Evolutionary conservation across 2,797 vertebrate genomes (phyloP), one percentile per base, ranked within the genome.

Genomic region (Myotis findleyi): DNA sequence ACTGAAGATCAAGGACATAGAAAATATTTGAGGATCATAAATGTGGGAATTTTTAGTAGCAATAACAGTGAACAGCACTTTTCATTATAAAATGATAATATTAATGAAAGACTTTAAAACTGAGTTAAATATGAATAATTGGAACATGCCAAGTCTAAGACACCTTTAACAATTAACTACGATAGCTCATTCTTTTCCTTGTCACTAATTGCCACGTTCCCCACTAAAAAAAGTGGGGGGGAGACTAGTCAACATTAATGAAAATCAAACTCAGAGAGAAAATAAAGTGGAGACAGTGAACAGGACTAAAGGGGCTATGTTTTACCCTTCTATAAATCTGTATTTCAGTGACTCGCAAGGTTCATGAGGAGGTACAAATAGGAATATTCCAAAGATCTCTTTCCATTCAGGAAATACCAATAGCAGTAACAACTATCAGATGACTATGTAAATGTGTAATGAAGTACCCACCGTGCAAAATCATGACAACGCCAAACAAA

Each of bases 291-390:
- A 93, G 21, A 5, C 5, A 80, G 55, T 68, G 68, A 77, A 82
- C 27, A 89, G 83, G 21, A 94, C 76, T 2, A 95, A 76, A 51
- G 73, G 57, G 79, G 71, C 7, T 68, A 33, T 38, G 16, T 38
- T 68, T 79, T 51, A 89, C 33, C 33, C 49, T 75, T 93, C 55
- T 71, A 81, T 95, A 91, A 94, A 93, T 49, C 62, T 73, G 49
- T 47, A 94, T 95, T 96, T 96, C 96, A 96, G 88, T 96, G 88
- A 87, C 66, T 97, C 95, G 47, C 92, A 97, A 96, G 93, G 91
- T 95, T 97, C 97, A 93, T 59, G 92, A 97, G 94, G 89, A 97
- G 84, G 81, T 80, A 80, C 95, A 91, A 49, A 66, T n/a, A 73
- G 33, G 21, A 86, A 47, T 17, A 27, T 17, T 51, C 41, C 5